These are phyloP conservation scores for Bradynema listronoti DNA, from an alignment of 1,140 invertebrate genomes.

Conservation along the genomic window DNA sequence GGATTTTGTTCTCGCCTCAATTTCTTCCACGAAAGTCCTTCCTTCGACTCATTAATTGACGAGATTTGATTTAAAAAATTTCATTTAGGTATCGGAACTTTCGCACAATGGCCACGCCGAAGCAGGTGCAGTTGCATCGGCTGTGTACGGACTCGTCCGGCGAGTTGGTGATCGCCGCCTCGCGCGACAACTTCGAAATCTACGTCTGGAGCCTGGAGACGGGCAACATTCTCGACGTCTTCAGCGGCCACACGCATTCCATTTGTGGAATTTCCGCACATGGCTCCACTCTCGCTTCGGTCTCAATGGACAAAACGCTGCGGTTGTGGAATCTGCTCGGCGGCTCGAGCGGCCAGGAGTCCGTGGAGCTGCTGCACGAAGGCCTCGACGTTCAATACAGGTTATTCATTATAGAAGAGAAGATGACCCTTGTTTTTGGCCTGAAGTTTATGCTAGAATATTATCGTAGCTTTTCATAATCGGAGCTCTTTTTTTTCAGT, in stretches of 20 bases:
- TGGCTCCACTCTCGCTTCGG: conserved; percentile 24
- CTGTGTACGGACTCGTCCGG: conserved; percentile 32
- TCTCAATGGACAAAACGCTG: conserved; percentile 41
- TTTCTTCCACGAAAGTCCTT: background rate
- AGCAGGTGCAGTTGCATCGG: conserved; percentile 39
- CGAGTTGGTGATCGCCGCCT: conserved; percentile 39
- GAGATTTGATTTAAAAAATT: conserved; percentile 3
- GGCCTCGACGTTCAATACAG: conserved; percentile 43
- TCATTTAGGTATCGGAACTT: conserved; percentile 42
- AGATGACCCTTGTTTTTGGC: too few species aligned
- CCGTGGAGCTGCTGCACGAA: conserved; percentile 36
- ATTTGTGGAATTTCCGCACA: conserved; percentile 21
- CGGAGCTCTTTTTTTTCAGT: conserved; percentile 12
- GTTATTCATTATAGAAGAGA: too few species aligned
- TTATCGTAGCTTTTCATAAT: too few species aligned
- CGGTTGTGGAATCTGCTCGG: conserved; percentile 39
- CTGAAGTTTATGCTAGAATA: too few species aligned
- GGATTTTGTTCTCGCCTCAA: background rate
- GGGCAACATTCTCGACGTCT: conserved; percentile 32
- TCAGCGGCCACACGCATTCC: conserved; percentile 26
- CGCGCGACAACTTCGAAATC: conserved; percentile 32
- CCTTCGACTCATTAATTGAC: too few species aligned
- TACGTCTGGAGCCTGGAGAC: conserved; percentile 39
- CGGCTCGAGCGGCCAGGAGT: conserved; percentile 22
- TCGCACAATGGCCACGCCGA: conserved; percentile 38